A percentile compares a stretch with the other conserved stretches of the same genome.
Evolutionary conservation across 2,797 vertebrate genomes (phyloP).

Genomic region (Cirrhinus mrigala): DNA sequence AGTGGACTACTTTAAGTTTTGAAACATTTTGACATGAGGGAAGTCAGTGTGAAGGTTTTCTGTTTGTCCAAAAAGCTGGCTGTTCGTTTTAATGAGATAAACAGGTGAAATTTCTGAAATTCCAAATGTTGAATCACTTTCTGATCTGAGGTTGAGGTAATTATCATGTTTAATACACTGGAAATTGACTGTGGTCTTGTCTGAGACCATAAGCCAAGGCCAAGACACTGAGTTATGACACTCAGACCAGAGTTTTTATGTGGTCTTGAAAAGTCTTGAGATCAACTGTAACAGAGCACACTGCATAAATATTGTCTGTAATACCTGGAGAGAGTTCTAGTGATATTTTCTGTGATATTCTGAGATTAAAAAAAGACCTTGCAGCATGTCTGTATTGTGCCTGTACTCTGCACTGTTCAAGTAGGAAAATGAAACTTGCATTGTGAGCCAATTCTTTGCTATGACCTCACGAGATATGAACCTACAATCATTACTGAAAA

Average conservation of each 20-base stretch:
- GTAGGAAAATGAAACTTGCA: slow-evolving; percentile 16
- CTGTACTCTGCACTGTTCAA: background rate
- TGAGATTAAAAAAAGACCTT: background rate
- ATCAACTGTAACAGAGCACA: no score
- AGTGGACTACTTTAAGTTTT: no score
- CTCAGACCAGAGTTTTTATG: background rate
- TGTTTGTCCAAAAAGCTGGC: background rate
- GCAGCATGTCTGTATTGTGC: background rate
- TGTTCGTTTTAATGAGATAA: background rate
- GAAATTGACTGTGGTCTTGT: background rate
- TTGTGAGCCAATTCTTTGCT: background rate
- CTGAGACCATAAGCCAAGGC: background rate
- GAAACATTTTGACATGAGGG: background rate
- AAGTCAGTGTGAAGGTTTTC: background rate
- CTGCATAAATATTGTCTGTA: no score
- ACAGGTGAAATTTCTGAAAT: background rate
- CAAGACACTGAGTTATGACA: background rate
- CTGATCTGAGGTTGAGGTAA: background rate
- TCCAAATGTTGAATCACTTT: background rate
- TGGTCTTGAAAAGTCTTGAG: background rate
- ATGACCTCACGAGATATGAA: slow-evolving; percentile 35
- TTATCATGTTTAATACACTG: background rate
- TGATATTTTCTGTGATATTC: background rate
- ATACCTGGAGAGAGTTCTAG: no score
- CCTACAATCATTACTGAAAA: slow-evolving; percentile 6